Evolutionary conservation across 2,888 invertebrate species (phyloP).

Genomic region (Acrocyrtus sp.): DNA sequence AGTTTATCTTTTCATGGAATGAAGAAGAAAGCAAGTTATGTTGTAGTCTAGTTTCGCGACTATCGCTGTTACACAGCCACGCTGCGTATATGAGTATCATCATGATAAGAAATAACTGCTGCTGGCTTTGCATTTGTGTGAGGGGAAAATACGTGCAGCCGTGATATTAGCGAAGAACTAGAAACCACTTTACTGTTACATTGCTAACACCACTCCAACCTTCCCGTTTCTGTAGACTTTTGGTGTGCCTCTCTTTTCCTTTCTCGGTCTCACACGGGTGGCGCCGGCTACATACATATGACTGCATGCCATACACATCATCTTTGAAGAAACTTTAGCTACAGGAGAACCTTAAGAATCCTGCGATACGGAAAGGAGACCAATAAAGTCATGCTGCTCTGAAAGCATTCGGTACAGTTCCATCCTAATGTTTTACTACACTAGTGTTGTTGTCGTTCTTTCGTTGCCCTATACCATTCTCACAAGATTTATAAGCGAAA

Average conservation of each 20-base stretch:
- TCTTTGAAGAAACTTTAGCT: not conserved
- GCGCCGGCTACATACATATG: conserved; percentile 43
- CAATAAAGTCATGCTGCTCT: not conserved
- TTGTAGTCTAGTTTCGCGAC: not conserved
- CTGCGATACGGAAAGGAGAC: conserved; percentile 13
- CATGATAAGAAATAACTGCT: not conserved
- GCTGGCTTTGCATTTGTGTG: conserved; percentile 3
- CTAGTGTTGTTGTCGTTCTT: conserved; percentile 4
- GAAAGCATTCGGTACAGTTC: not conserved
- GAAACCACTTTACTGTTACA: not conserved
- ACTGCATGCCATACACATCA: not conserved
- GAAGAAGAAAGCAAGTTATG: conserved; percentile 33
- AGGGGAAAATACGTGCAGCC: not conserved
- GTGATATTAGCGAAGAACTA: not conserved
- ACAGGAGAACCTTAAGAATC: not conserved
- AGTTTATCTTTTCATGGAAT: conserved; percentile 17
- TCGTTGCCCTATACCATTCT: not conserved
- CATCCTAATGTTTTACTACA: not conserved
- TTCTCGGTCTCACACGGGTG: conserved; percentile 46
- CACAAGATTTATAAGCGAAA: not conserved
- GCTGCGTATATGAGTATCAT: conserved; percentile 22
- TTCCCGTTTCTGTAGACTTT: conserved; percentile 17
- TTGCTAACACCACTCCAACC: conserved; percentile 24
- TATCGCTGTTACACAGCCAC: conserved; percentile 8
- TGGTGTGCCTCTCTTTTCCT: conserved; percentile 7